Percentiles rank a stretch among this genome's conserved stretches.
These are phyloP conservation scores for Wiebesia pumilae DNA, from an alignment of 1,140 invertebrate species.

Conservation along the genomic window DNA sequence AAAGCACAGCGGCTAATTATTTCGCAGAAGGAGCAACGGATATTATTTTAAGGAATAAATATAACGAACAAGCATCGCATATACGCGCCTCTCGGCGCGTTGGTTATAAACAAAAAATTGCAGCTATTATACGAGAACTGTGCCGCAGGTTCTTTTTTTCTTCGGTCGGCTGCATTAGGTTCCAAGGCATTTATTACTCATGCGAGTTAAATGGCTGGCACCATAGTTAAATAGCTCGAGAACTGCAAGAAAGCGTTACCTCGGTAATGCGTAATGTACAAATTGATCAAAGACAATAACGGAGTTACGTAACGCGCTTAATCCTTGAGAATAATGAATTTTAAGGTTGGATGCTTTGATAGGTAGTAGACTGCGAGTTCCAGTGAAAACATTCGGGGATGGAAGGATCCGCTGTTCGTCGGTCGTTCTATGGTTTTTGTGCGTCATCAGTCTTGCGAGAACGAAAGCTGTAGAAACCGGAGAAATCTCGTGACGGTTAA, in stretches of 20 bases:
- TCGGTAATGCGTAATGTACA: neutral
- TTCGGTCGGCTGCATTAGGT: neutral
- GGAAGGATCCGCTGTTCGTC: neutral
- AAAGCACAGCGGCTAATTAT: neutral
- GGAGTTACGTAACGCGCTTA: neutral
- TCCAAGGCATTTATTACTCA: neutral
- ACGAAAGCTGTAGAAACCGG: neutral
- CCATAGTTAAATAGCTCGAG: neutral
- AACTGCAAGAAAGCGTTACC: neutral
- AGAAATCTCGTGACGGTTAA: slow-evolving; percentile 60
- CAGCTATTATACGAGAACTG: neutral
- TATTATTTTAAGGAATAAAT: neutral
- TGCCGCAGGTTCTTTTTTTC: neutral
- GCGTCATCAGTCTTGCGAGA: neutral
- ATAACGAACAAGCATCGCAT: too few relatives aligned
- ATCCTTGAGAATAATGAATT: neutral
- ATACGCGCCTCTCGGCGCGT: too few relatives aligned
- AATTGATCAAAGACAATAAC: neutral
- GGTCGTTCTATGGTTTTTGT: slow-evolving; percentile 4
- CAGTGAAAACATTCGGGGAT: neutral
- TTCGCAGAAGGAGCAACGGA: neutral
- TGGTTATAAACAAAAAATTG: neutral
- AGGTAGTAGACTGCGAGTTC: too few relatives aligned
- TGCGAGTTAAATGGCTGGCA: neutral
- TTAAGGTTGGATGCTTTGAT: too few relatives aligned